Evolutionary conservation across 92 coral and sea anemone genomes (phyloP), one percentile per base, ranked within the genome.

Genomic region (Porites rus): DNA sequence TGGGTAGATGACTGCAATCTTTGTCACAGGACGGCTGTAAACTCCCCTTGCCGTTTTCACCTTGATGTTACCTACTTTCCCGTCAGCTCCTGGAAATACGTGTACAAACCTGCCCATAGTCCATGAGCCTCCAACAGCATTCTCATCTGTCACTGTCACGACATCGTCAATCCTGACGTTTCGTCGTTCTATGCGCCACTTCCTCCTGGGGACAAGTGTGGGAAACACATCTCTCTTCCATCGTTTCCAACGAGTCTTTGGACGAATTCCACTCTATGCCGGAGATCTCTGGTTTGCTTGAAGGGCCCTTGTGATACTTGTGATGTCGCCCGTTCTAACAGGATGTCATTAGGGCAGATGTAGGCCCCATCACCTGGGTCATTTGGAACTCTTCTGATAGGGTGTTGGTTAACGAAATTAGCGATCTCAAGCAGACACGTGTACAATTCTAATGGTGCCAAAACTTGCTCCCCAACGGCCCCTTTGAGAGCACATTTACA

Each of bases 281-380:
- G 65, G 7, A 81, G 89, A 38, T 89, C 70, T 56, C 65, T 63
- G 1, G 92, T 89, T 4, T 79, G 62, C 6, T 79, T 54, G 68
- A 90, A 90, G 18, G 90, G 93, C 43, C 93, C 93, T 90, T 90
- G 93, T 5, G 90, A 90, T 0, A 90, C 82, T 53, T 69, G 56
- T 20, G 17, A 76, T 46, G 91, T 87, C 19, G 85, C 65, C 62
- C 88, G 53, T 14, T 88, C 93, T 53, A 90, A 31, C 10, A 90
- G 85, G 7, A 90, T 90, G 62, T 84, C 90, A 60, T 90, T 90
- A 7, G 88, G 91, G 60, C 93, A 81, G 10, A 91, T 58, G 68
- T 86, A 91, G 10, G 74, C 12, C 6, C 93, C 91, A 13, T 91
- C 88, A 54, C 87, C 80, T 8, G 93, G 93, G 31, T 90, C 80